phyloP scores from a whole-genome alignment of 2,888 invertebrate genomes.

The Meiosimyza decipiens region DNA sequence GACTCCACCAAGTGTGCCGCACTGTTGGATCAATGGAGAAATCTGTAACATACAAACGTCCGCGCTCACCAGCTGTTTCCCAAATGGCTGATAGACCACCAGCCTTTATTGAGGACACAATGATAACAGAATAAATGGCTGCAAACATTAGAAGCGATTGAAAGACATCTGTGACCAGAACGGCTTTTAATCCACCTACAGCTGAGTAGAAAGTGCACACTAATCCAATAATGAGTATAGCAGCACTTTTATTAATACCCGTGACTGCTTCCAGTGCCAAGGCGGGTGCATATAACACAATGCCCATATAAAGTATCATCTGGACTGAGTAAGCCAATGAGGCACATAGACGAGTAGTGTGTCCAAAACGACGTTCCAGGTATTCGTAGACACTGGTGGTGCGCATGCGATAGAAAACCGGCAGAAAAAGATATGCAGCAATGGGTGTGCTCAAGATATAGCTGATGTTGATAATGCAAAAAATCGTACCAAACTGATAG shows the following conservation, averaged over 20 bases:
- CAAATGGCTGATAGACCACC: constrained; percentile 81
- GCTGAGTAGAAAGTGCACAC: constrained; percentile 90
- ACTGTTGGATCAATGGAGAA: constrained; percentile 82
- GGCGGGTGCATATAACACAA: constrained; percentile 95
- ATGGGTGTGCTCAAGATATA: constrained; percentile 83
- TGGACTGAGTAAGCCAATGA: constrained; percentile 89
- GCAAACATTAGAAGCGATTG: constrained; percentile 88
- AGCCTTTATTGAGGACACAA: constrained; percentile 75
- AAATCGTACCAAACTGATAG: constrained; percentile 84
- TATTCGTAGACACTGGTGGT: constrained; percentile 92
- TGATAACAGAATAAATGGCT: constrained; percentile 82
- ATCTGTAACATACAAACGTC: constrained; percentile 76
- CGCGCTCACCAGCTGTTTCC: constrained; percentile 75
- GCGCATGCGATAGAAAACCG: constrained; percentile 86
- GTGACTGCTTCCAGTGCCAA: constrained; percentile 89
- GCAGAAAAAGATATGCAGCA: constrained; percentile 80
- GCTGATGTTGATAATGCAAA: constrained; percentile 80
- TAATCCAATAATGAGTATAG: constrained; percentile 76
- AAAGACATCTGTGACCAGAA: constrained; percentile 87
- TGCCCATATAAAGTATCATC: constrained; percentile 91
- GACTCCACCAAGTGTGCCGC: constrained; percentile 85
- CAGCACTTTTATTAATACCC: constrained; percentile 76
- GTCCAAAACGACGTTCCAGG: constrained; percentile 87
- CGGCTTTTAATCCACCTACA: constrained; percentile 91
- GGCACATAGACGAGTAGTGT: constrained; percentile 78